Evolutionary conservation across 2,797 vertebrate species (phyloP).

Genomic region (Pangasius macronema): DNA sequence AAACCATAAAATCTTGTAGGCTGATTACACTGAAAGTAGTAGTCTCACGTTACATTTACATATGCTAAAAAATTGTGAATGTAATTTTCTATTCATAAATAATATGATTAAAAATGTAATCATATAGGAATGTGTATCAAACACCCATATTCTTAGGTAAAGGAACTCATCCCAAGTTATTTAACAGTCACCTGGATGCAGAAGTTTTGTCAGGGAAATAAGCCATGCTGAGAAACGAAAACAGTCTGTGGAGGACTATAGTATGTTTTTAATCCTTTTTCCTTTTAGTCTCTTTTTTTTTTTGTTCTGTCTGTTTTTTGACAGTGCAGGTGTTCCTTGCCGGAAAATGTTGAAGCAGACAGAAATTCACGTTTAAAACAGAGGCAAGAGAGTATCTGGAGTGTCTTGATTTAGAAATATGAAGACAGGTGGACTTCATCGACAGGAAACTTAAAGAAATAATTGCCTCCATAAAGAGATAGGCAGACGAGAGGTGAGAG

Average conservation of each 20-base stretch:
- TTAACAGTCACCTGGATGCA: not conserved
- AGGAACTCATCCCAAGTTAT: not conserved
- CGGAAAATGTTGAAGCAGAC: not conserved
- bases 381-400: not conserved
- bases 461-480: slow-evolving; percentile 42
- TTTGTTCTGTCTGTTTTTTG: not conserved
- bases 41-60: not conserved
- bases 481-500: slow-evolving; percentile 17
- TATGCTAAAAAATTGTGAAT: not conserved
- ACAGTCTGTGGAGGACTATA: not conserved
- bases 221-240: not conserved
- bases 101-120: not conserved
- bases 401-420: slow-evolving; percentile 20
- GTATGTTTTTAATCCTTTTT: not conserved
- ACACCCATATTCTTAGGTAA: not conserved
- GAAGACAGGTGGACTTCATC: slow-evolving; percentile 32
- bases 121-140: too few species aligned
- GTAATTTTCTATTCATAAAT: not conserved
- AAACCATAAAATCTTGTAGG: not conserved
- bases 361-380: slow-evolving; percentile 32
- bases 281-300: not conserved
- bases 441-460: slow-evolving; percentile 46
- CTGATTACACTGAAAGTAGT: too few species aligned
- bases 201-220: not conserved
- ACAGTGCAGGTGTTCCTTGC: not conserved